Evolutionary conservation across 1,140 invertebrate species (phyloP).

Genomic region (Papilio xuthus): DNA sequence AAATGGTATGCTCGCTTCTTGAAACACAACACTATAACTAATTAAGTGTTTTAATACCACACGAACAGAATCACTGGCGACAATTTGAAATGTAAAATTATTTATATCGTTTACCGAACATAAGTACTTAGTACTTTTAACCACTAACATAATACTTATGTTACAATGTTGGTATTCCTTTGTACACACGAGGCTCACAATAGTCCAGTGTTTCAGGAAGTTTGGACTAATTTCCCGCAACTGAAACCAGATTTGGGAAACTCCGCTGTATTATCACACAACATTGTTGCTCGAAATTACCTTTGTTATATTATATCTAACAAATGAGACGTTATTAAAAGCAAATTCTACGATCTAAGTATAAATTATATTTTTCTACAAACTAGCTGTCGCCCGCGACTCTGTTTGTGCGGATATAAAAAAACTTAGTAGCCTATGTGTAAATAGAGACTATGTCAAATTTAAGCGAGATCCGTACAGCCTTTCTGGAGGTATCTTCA

Average conservation of each 20-base stretch:
- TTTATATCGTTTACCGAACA: background rate
- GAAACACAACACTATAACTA: no score
- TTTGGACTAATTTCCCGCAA: background rate
- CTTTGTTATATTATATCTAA: background rate
- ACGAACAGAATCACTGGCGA: no score
- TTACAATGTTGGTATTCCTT: conserved; percentile 3
- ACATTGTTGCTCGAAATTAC: conserved; percentile 7
- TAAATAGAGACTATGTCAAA: no score
- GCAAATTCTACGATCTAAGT: background rate
- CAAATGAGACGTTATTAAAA: background rate
- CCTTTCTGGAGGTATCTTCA: no score
- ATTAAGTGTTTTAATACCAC: no score
- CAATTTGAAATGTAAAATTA: no score
- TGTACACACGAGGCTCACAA: background rate
- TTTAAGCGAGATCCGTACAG: no score
- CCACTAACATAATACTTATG: background rate
- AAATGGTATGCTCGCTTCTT: no score
- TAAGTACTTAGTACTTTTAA: background rate
- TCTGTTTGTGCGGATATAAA: no score
- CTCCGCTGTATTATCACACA: background rate
- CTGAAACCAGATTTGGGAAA: background rate
- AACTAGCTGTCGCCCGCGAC: no score
- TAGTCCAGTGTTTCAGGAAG: background rate
- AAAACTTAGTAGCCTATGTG: no score
- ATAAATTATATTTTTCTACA: no score